Evolutionary conservation across 1,140 invertebrate genomes (phyloP).

Genomic region (Cotesia vestalis): DNA sequence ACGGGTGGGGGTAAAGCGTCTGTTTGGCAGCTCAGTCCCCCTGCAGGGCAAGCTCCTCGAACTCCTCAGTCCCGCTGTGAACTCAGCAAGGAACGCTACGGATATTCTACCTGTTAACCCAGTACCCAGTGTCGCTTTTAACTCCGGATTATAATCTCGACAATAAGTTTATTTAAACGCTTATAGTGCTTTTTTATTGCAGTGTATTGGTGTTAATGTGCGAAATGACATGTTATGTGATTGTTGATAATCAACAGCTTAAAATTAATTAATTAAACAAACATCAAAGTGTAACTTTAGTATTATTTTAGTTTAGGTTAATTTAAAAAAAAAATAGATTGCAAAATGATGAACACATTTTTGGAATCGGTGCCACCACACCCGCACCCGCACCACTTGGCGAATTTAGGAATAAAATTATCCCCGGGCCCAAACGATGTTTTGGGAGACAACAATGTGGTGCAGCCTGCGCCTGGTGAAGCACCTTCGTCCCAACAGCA

Average conservation of each 20-base stretch:
- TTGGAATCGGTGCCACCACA: conserved; percentile 67
- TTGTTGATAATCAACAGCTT: too few species aligned
- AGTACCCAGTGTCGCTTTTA: conserved; percentile 3
- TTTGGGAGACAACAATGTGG: conserved; percentile 23
- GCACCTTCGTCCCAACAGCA: conserved; percentile 54
- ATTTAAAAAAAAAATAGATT: not conserved
- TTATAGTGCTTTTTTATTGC: not conserved
- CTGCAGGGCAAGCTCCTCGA: conserved; percentile 49
- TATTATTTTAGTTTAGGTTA: too few species aligned
- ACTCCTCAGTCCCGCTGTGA: conserved; percentile 65
- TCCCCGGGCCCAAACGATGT: conserved; percentile 59
- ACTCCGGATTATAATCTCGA: not conserved
- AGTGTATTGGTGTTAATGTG: not conserved
- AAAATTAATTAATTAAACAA: too few species aligned
- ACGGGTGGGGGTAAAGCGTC: conserved; percentile 38
- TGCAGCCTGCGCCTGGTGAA: conserved; percentile 54
- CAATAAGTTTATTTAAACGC: not conserved
- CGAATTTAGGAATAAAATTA: conserved; percentile 63
- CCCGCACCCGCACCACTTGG: conserved; percentile 65
- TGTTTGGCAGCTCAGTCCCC: conserved; percentile 38
- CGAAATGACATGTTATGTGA: too few species aligned
- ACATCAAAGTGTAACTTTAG: not conserved
- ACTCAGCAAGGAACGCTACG: conserved; percentile 61
- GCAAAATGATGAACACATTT: conserved; percentile 71
- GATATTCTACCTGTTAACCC: conserved; percentile 44